Evolutionary conservation across 1,140 invertebrate genomes (phyloP), one percentile per base, ranked within the genome.

Genomic region (Tenebrio molitor): DNA sequence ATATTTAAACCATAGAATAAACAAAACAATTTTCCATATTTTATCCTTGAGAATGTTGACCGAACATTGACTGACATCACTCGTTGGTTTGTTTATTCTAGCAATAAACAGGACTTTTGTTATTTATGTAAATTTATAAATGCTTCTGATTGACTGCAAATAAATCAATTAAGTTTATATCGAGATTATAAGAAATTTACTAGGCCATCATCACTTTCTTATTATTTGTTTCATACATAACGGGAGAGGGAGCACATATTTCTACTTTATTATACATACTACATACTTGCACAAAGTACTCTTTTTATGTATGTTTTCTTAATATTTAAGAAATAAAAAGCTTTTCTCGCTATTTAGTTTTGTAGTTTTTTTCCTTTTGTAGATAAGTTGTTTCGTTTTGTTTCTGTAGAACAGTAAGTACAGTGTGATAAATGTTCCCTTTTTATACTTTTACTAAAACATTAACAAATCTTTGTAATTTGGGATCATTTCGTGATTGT

Each of bases 311-410:
- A 76, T 77, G 72, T 78, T 74, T 79, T 75, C 73, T 76, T 75
- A 78, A 75, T 76, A 75, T 77, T 76, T 75, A 79, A 77, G 71
- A 79, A 76, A 79, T 78, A 79, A 79, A 79, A 71, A 74, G 78
- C 78, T 79, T 79, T 79, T 79, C 50, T 67, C 66, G 67, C 67
- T 69, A 69, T 62, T 44, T 74, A 69, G 53, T 68, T 69, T 46
- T 70, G 66, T 71, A 64, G 53, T 74, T 74, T 70, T 46, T 72
- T 50, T 44, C 62, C 50, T 72, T 53, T 46, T 69, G 50, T 69
- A 29, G 23, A 53, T 29, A 39, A 23, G 1, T 64, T 62, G n/a
- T 14, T 63, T 71, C 29, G 17, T 64, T 0, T 53, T 39, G 42
- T 42, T 29, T 58, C 23, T 29, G 16, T 46, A 58, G 21, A 25